These are phyloP conservation scores for Julus scandinavius DNA, from an alignment of 2,888 invertebrate genomes.

Conservation along the genomic window DNA sequence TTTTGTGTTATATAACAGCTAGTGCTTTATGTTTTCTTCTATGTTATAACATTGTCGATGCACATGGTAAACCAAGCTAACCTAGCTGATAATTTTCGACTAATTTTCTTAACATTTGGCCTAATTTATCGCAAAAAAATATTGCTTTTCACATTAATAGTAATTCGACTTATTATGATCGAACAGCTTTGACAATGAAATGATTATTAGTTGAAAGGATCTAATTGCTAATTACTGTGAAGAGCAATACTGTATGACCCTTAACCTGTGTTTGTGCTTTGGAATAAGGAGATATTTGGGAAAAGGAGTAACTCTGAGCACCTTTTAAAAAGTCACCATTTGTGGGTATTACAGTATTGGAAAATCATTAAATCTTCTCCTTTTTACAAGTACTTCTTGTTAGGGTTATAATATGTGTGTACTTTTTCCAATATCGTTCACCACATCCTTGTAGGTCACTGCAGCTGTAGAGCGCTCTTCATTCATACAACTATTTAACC, in stretches of 20 bases:
- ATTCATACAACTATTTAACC: background rate
- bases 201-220: too few species aligned
- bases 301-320: background rate
- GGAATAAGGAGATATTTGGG: background rate
- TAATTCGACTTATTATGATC: too few species aligned
- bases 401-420: background rate
- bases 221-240: too few species aligned
- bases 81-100: too few species aligned
- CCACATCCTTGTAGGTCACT: constrained; percentile 47
- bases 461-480: constrained; percentile 50
- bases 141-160: too few species aligned
- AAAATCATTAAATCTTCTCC: background rate
- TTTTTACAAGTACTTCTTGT: background rate
- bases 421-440: constrained; percentile 42
- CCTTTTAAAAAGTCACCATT: too few species aligned
- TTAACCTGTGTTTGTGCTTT: background rate
- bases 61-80: too few species aligned
- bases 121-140: too few species aligned
- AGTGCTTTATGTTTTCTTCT: background rate
- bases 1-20: background rate
- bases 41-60: background rate
- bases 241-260: too few species aligned
- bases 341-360: background rate
- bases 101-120: too few species aligned
- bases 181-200: too few species aligned